These are phyloP conservation scores for Melanerpes aurifrons DNA, from an alignment of 2,113 vertebrate genomes.

Conservation along the genomic window DNA sequence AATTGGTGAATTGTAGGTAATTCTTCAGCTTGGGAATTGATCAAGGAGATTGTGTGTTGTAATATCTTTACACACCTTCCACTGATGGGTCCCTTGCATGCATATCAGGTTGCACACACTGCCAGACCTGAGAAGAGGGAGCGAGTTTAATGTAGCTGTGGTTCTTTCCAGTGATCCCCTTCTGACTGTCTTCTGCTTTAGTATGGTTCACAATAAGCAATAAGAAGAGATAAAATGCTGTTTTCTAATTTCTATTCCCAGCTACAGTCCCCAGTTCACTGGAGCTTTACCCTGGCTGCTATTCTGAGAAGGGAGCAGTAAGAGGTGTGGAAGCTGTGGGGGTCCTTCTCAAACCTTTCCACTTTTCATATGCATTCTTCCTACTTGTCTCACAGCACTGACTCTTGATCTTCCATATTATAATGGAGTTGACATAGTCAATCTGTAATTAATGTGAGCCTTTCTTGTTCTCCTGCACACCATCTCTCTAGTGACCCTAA, in stretches of 20 bases:
- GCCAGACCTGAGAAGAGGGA: neutral
- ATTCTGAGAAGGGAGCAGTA: neutral
- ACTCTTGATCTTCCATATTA: neutral
- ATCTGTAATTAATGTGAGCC: neutral
- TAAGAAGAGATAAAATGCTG: neutral
- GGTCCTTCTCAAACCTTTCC: neutral
- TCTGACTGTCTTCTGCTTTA: neutral
- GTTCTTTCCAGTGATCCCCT: neutral
- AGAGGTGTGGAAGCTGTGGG: neutral
- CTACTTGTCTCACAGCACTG: neutral
- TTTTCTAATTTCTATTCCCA: neutral
- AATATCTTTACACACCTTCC: neutral
- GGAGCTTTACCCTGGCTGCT: neutral
- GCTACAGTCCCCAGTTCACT: neutral
- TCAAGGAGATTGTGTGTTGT: neutral
- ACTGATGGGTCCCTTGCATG: neutral
- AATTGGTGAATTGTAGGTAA: neutral
- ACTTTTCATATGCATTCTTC: neutral
- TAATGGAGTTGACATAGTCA: constrained; percentile 21
- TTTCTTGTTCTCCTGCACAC: neutral
- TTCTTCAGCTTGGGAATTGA: neutral
- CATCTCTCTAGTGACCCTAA: constrained; percentile 3
- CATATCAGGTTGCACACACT: neutral
- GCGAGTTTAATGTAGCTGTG: neutral
- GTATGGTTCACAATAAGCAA: neutral